Conservation (phyloP, 2,797 vertebrate species). For the Orestias chungarensis region DNA sequence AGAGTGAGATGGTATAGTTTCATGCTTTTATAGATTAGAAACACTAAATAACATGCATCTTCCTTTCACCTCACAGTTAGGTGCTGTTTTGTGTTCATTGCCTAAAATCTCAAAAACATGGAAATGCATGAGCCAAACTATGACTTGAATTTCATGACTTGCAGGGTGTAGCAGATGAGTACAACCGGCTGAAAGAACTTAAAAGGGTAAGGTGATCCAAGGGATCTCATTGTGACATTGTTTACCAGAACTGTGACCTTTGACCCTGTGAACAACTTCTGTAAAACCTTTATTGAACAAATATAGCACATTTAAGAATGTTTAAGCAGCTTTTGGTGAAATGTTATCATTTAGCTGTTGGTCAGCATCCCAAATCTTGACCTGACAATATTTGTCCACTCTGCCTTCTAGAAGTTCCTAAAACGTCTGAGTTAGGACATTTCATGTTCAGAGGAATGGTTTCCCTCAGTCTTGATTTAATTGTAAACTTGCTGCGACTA, state of each 20-base stretch:
- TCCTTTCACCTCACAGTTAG: no score
- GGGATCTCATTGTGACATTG: no score
- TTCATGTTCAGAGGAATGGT: no score
- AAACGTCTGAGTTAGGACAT: neutral
- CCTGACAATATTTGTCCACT: neutral
- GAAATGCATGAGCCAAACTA: neutral
- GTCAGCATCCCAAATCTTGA: neutral
- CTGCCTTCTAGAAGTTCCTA: no score
- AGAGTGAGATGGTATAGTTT: no score
- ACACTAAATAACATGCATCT: no score
- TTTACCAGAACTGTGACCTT: neutral
- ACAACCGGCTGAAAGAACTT: conserved; percentile 84
- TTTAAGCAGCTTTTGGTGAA: neutral
- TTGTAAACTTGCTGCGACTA: no score
- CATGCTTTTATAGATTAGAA: neutral
- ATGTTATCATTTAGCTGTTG: neutral
- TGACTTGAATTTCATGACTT: no score
- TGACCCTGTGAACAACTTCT: neutral
- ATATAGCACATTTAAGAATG: neutral
- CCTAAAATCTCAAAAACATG: neutral
- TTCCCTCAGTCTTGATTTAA: no score
- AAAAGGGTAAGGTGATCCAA: conserved; percentile 79
- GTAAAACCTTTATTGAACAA: neutral
- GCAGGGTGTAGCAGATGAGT: conserved; percentile 86
- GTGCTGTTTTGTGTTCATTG: neutral